These are phyloP conservation scores for Drosophila rellima DNA, from an alignment of 2,888 invertebrate genomes.

Conservation along the genomic window DNA sequence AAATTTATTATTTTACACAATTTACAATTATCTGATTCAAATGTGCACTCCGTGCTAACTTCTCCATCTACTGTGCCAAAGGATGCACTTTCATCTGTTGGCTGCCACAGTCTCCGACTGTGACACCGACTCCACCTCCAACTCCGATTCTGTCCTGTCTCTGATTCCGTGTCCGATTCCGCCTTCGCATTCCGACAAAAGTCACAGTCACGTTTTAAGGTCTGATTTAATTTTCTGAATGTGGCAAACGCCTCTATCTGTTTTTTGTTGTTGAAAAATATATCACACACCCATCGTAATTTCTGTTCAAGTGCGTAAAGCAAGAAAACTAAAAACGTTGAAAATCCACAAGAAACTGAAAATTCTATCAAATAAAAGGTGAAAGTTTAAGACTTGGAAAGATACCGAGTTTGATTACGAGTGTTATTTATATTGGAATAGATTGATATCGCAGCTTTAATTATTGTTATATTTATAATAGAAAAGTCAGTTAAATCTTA, in stretches of 20 bases:
- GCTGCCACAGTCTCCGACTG: conserved; percentile 21
- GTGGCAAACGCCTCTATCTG: conserved; percentile 13
- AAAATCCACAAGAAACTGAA: conserved; percentile 1
- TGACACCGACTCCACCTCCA: conserved; percentile 6
- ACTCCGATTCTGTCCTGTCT: conserved; percentile 10
- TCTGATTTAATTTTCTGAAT: conserved; percentile 64
- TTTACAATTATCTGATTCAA: conserved; percentile 81
- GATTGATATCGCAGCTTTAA: neutral
- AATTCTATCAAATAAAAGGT: conserved; percentile 6
- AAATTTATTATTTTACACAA: conserved; percentile 82
- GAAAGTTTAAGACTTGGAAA: neutral
- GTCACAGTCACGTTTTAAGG: conserved; percentile 65
- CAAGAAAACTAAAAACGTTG: conserved; percentile 26
- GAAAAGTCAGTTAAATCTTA: neutral
- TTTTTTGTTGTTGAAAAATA: neutral
- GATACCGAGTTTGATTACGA: neutral
- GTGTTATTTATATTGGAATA: neutral
- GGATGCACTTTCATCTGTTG: conserved; percentile 59
- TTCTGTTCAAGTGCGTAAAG: conserved; percentile 16
- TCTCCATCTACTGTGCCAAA: conserved; percentile 17
- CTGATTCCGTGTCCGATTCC: conserved; percentile 13
- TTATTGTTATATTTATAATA: neutral
- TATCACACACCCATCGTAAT: conserved; percentile 4
- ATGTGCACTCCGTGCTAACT: conserved; percentile 55
- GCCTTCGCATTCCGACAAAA: conserved; percentile 51